Evolutionary conservation across 92 coral and sea anemone species (phyloP).

Genomic region (Bergia sp.): DNA sequence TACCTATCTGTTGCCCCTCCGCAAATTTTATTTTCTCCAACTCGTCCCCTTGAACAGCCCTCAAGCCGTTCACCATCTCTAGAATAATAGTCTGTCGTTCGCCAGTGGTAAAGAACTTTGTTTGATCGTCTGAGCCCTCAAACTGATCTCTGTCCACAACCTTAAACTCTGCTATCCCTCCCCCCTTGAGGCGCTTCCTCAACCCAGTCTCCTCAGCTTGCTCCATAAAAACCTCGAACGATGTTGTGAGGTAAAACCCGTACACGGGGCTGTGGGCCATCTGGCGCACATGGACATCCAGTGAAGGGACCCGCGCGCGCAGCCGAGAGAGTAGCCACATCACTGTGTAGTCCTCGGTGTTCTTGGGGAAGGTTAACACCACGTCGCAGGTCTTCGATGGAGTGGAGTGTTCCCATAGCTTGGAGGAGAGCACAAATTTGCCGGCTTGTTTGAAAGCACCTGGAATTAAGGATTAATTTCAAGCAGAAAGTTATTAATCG

Average conservation of each 20-base stretch:
- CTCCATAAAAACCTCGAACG: slow-evolving; percentile 76
- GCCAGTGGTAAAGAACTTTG: slow-evolving; percentile 89
- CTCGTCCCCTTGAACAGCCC: slow-evolving; percentile 97
- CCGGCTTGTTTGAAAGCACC: slow-evolving; percentile 82
- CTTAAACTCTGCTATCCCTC: slow-evolving; percentile 94
- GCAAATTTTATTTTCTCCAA: slow-evolving; percentile 93
- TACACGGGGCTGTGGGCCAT: slow-evolving; percentile 96
- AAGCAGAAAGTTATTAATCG: background rate
- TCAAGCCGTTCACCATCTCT: slow-evolving; percentile 88
- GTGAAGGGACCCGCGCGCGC: slow-evolving; percentile 92
- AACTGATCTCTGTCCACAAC: slow-evolving; percentile 74
- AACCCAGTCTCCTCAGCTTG: slow-evolving; percentile 90
- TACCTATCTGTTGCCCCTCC: slow-evolving; percentile 97
- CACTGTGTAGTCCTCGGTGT: slow-evolving; percentile 96
- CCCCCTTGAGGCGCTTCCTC: slow-evolving; percentile 88
- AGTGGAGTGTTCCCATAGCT: slow-evolving; percentile 95
- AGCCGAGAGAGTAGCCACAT: slow-evolving; percentile 99
- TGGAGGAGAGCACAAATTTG: slow-evolving; percentile 94
- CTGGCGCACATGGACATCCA: slow-evolving; percentile 97
- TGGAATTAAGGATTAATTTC: background rate
- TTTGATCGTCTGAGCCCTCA: slow-evolving; percentile 89
- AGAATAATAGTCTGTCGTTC: slow-evolving; percentile 93
- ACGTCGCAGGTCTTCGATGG: slow-evolving; percentile 97
- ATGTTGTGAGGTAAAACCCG: slow-evolving; percentile 88
- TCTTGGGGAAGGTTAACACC: slow-evolving; percentile 90